Percentiles rank a stretch among this genome's conserved stretches.
Conservation (phyloP, 1,140 invertebrate species). For the Cataglyphis hispanica region DNA sequence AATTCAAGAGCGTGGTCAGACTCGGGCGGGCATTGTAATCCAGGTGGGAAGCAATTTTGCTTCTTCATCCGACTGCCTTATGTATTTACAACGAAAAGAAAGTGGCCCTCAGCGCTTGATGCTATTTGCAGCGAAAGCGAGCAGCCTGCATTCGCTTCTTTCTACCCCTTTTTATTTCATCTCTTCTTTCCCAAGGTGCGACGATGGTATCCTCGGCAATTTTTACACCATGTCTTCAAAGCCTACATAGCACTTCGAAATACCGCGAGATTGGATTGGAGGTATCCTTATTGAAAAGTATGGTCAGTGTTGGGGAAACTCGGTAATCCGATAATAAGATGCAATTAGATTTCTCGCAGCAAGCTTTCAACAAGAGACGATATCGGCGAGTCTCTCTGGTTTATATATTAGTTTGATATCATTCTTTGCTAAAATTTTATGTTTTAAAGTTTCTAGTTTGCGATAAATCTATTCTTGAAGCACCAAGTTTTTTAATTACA, state of each 20-base stretch:
- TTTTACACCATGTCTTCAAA: conserved; percentile 34
- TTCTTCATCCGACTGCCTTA: conserved; percentile 59
- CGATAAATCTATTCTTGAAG: not conserved
- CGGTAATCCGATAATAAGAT: conserved; percentile 42
- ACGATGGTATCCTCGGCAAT: not conserved
- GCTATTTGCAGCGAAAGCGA: not conserved
- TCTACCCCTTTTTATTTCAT: not conserved
- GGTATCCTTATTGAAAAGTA: conserved; percentile 8
- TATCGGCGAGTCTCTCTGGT: not conserved
- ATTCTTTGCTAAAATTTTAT: not conserved
- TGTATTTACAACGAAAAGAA: conserved; percentile 49
- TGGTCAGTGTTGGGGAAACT: conserved; percentile 32
- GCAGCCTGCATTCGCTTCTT: not conserved
- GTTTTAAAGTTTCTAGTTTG: not conserved
- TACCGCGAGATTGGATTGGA: conserved; percentile 23
- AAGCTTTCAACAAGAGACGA: not conserved
- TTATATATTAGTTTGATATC: not conserved
- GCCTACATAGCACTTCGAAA: conserved; percentile 12
- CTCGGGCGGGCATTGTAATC: conserved; percentile 42
- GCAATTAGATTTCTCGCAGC: conserved; percentile 38
- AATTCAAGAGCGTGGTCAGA: conserved; percentile 52
- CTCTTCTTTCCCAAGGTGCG: not conserved
- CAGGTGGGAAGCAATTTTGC: conserved; percentile 64
- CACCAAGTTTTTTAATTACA: not conserved
- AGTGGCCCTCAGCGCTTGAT: not conserved